A percentile compares a stretch with the other conserved stretches of the same genome.
Evolutionary conservation across 2,888 invertebrate genomes (phyloP).

Genomic region (Dione vanillae): DNA sequence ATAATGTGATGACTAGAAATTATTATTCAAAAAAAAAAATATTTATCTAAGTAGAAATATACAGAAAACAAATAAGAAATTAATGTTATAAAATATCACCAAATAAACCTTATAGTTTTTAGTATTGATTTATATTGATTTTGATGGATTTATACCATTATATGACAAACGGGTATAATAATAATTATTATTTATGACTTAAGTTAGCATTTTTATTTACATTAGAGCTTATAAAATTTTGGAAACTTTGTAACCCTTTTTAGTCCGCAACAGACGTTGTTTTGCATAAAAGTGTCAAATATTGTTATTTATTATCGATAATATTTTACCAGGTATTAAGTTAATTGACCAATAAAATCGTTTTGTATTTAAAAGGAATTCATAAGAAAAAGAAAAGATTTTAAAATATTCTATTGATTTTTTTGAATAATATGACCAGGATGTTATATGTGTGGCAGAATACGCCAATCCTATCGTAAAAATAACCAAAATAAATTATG

Average conservation of each 20-base stretch:
- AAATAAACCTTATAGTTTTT: not conserved
- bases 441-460: no score
- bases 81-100: not conserved
- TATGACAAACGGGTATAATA: not conserved
- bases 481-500: no score
- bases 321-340: slow-evolving; percentile 18
- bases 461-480: no score
- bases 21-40: no score
- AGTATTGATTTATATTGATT: not conserved
- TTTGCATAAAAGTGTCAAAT: slow-evolving; percentile 18
- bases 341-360: slow-evolving; percentile 17
- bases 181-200: not conserved
- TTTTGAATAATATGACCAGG: no score
- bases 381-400: no score
- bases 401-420: no score
- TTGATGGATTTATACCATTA: not conserved
- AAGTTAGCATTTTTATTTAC: not conserved
- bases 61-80: no score
- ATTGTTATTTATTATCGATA: slow-evolving; percentile 18
- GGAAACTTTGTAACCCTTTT: slow-evolving; percentile 1
- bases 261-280: slow-evolving; percentile 4
- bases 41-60: no score
- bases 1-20: no score
- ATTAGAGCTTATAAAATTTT: slow-evolving; percentile 2
- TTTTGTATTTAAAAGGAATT: no score